Evolutionary conservation across 1,140 invertebrate species (phyloP).

Genomic region (Latrodectus geometricus): DNA sequence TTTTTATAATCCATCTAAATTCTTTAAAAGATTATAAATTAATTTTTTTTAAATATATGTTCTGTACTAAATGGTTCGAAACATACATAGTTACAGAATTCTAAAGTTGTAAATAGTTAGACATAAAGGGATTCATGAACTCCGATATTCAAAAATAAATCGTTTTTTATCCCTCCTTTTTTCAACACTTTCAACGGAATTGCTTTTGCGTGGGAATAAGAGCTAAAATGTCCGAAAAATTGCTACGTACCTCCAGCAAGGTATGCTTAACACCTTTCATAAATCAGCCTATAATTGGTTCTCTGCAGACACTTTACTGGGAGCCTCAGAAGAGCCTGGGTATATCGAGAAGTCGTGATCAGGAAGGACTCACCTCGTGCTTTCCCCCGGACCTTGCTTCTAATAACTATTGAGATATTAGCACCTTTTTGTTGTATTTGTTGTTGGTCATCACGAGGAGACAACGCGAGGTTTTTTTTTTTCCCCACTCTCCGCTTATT

Average conservation of each 20-base stretch:
- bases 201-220: slow-evolving; percentile 23
- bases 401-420: slow-evolving; percentile 59
- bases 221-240: neutral
- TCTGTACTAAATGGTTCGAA: neutral
- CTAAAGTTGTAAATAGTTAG: neutral
- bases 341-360: slow-evolving; percentile 38
- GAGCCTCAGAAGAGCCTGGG: neutral
- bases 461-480: neutral
- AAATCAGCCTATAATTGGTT: slow-evolving; percentile 52
- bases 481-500: neutral
- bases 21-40: no score
- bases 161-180: neutral
- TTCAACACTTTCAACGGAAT: neutral
- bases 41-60: no score
- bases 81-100: neutral
- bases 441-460: slow-evolving; percentile 31
- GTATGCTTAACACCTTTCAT: slow-evolving; percentile 6
- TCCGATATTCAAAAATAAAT: neutral
- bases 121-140: neutral
- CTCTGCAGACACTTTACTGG: slow-evolving; percentile 31
- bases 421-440: slow-evolving; percentile 50
- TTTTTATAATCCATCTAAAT: no score
- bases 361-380: slow-evolving; percentile 29
- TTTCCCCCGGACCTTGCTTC: neutral
- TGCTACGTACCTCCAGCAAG: slow-evolving; percentile 1